Base-by-base conservation (phyloP, 2,888 invertebrate genomes). In the Acleris holmiana region DNA sequence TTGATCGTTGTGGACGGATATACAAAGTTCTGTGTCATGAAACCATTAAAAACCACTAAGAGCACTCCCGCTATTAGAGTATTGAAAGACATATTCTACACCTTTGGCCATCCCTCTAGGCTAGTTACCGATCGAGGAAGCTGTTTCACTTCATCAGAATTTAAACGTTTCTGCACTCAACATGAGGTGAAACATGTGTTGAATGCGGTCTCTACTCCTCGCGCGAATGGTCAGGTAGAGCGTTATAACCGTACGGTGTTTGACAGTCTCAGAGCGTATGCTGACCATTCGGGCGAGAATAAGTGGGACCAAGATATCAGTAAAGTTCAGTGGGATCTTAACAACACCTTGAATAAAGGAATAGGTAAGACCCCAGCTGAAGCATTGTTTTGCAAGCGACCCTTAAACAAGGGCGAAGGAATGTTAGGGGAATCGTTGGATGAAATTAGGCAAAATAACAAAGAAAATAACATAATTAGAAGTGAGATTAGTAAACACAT, bases 291-390 rank as follows among this genome's bases (percentile, higher is more conserved):
- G 5, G 56, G 46, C 10, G 46, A 56, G 4, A 29, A 44, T 1
- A 44, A 46, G 18, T 46, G 56, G 56, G 56, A 56, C 13, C 15
- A 17, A 44, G 18, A 17, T 10, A 4, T 54, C 15, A 19, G 40
- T 15, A 41, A 23, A 46, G 15, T 65, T 7, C 64, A 64, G 18
- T 61, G 53, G 54, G 61, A 53, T 15, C 15, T 66, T 15, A 61
- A 61, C 18, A 66, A 54, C 19, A 61, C 61, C 15, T 2, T 66
- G 2, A 60, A 66, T 15, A 56, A 56, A 29, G 54, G 44, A 0
- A 66, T 35, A 21, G 57, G 58, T 10, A 57, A 40, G 18, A 46
- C 35, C 7, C 55, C 60, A 46, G 56, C 57, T 4, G 51, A 63
- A 57, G 41, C 46, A 15, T 35, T 55, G 1, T 66, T 58, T n/a